Evolutionary conservation across 2,113 vertebrate species (phyloP).

Genomic region (Coracopsis vasa): DNA sequence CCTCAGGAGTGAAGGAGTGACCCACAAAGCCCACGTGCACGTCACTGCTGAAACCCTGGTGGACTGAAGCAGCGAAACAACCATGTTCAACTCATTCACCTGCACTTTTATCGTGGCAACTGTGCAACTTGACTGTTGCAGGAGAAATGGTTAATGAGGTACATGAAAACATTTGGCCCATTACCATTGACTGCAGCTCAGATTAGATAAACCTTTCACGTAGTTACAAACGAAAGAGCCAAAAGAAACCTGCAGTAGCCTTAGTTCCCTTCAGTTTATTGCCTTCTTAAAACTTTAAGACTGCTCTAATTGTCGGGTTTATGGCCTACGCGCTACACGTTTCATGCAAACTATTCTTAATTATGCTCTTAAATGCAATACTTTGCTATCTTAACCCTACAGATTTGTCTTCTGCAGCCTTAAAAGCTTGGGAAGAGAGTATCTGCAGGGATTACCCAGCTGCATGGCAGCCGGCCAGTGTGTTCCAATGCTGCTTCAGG

Average conservation of each 20-base stretch:
- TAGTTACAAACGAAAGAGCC: not conserved
- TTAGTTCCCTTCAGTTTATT: not conserved
- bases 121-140: not conserved
- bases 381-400: constrained; percentile 10
- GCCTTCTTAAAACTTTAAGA: not conserved
- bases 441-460: constrained; percentile 58
- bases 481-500: constrained; percentile 29
- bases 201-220: not conserved
- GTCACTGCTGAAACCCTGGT: not conserved
- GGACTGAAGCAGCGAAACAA: not conserved
- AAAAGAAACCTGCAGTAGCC: not conserved
- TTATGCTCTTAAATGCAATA: not conserved
- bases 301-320: not conserved
- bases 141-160: not conserved
- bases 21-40: not conserved
- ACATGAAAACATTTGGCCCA: not conserved
- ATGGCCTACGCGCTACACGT: rapidly evolving
- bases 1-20: not conserved
- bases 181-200: not conserved
- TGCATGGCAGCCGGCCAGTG: constrained; percentile 40
- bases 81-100: not conserved
- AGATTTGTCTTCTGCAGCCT: constrained; percentile 9
- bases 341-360: constrained; percentile 7
- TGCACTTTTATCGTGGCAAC: not conserved
- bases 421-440: constrained; percentile 20